Conservation (phyloP, 2,113 vertebrate species). For the Balaeniceps rex region DNA sequence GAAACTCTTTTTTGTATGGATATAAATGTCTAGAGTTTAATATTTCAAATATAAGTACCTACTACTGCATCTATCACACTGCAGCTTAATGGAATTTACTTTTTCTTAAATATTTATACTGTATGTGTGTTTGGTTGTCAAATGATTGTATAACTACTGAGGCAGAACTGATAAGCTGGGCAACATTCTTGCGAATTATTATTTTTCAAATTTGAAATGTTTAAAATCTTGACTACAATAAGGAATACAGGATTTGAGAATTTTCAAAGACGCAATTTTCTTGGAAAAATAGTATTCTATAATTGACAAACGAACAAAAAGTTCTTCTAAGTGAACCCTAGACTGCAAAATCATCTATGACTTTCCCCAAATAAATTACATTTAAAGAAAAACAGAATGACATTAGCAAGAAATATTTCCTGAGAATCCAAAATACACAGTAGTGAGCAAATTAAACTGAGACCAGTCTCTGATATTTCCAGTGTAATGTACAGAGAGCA, state of each 20-base stretch:
- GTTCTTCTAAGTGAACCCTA: conserved; percentile 30
- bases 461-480: conserved; percentile 54
- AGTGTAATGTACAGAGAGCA: conserved; percentile 36
- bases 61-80: conserved; percentile 77
- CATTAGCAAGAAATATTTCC: conserved; percentile 49
- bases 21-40: conserved; percentile 88
- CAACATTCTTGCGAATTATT: neutral
- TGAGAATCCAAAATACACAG: conserved; percentile 67
- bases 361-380: conserved; percentile 62
- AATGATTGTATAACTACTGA: conserved; percentile 54
- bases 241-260: neutral
- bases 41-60: conserved; percentile 84
- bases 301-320: neutral
- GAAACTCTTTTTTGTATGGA: conserved; percentile 81
- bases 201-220: neutral
- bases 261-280: neutral
- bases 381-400: conserved; percentile 61
- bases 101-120: conserved; percentile 86
- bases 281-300: neutral
- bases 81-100: conserved; percentile 82
- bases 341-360: conserved; percentile 38
- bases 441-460: conserved; percentile 65
- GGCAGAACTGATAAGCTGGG: conserved; percentile 33
- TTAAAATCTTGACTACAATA: neutral
- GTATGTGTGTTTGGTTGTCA: conserved; percentile 75